phyloP scores from a whole-genome alignment of 2,113 vertebrate species.

The Chroicocephalus ridibundus region DNA sequence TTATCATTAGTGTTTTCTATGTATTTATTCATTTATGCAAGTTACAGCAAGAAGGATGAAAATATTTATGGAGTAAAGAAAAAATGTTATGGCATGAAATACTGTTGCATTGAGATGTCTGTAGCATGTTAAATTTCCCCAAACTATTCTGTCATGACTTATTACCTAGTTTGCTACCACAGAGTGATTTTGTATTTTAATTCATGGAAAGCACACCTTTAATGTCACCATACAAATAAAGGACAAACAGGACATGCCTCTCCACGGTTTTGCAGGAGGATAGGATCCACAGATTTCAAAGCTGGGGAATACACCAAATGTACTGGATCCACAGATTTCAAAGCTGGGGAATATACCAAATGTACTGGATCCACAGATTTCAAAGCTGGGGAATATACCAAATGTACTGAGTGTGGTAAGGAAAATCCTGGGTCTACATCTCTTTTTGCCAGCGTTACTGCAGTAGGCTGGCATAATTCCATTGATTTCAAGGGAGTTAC shows the following conservation, averaged over 20 bases:
- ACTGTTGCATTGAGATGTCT: neutral
- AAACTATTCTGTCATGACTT: neutral
- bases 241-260: neutral
- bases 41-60: constrained; percentile 29
- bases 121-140: neutral
- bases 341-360: neutral
- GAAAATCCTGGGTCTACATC: neutral
- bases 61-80: constrained; percentile 32
- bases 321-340: neutral
- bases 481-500: neutral
- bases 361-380: neutral
- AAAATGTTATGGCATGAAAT: neutral
- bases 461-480: neutral
- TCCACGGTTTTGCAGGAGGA: neutral
- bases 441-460: neutral
- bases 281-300: neutral
- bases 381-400: neutral
- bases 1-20: constrained; percentile 22
- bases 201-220: neutral
- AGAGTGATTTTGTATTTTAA: neutral
- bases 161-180: neutral
- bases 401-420: neutral
- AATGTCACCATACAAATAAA: neutral
- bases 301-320: neutral
- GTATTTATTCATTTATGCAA: constrained; percentile 57